A percentile compares a stretch with the other conserved stretches of the same genome.
Conservation (phyloP, 1,140 invertebrate genomes). For the Philotrypesis tridentata region DNA sequence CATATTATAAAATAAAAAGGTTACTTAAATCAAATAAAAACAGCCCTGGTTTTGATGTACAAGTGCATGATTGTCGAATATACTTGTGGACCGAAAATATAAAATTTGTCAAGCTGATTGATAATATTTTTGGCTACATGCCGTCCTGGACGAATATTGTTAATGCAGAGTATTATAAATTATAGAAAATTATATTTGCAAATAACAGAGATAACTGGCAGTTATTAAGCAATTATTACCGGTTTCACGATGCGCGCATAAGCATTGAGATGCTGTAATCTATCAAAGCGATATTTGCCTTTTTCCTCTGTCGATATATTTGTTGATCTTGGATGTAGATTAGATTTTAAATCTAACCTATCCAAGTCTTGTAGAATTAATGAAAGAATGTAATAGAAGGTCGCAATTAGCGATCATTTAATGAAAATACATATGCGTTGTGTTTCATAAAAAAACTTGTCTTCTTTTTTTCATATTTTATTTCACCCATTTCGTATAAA, state of each 20-base stretch:
- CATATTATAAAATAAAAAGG: neutral
- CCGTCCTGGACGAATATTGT: conserved; percentile 50
- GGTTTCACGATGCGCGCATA: conserved; percentile 43
- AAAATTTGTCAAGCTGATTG: conserved; percentile 48
- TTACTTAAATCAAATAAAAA: neutral
- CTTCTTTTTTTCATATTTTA: conserved; percentile 27
- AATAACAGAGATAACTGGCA: conserved; percentile 44
- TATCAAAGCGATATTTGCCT: conserved; percentile 50
- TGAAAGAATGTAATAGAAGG: conserved; percentile 50
- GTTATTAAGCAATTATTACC: conserved; percentile 48
- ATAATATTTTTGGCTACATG: conserved; percentile 52
- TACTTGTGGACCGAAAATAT: conserved; percentile 50
- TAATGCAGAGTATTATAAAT: conserved; percentile 53
- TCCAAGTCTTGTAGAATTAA: conserved; percentile 49
- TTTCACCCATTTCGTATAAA: conserved; percentile 4
- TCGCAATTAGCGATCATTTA: conserved; percentile 41
- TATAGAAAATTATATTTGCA: conserved; percentile 52
- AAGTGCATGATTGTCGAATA: conserved; percentile 44
- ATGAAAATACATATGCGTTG: conserved; percentile 51
- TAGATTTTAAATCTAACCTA: conserved; percentile 46
- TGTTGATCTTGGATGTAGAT: conserved; percentile 48
- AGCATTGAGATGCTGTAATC: conserved; percentile 47
- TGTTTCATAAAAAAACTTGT: conserved; percentile 49
- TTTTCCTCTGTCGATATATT: conserved; percentile 52
- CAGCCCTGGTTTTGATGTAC: conserved; percentile 45